A percentile compares a stretch with the other conserved stretches of the same genome.
These are phyloP conservation scores for Scomberomorus guttatus DNA, from an alignment of 2,797 vertebrate species.

Conservation along the genomic window DNA sequence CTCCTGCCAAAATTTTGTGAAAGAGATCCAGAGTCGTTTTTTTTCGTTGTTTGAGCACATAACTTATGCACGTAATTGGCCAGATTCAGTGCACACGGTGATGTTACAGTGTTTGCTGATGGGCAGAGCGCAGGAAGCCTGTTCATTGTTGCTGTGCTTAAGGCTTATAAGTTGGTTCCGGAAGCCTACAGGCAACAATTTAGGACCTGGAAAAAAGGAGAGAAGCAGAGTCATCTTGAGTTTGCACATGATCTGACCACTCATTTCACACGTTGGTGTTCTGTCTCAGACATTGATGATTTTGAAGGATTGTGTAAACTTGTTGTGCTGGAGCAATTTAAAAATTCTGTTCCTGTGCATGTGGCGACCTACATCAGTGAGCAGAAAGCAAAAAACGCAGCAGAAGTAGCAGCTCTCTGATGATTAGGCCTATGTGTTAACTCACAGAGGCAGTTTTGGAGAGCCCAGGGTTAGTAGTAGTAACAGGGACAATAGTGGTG, in stretches of 20 bases:
- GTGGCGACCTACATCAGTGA: background rate
- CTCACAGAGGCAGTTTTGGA: background rate
- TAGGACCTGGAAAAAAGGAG: background rate
- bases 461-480: background rate
- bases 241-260: background rate
- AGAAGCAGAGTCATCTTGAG: background rate
- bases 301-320: constrained; percentile 6
- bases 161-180: background rate
- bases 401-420: background rate
- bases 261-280: constrained; percentile 1
- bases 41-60: background rate
- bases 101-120: background rate
- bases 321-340: constrained; percentile 10
- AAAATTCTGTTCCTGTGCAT: background rate
- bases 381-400: background rate
- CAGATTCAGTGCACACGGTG: background rate
- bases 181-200: constrained; percentile 9
- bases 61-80: background rate
- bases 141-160: background rate
- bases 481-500: background rate
- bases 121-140: background rate
- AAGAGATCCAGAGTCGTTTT: background rate
- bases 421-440: constrained; percentile 3
- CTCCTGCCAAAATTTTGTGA: background rate
- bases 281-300: background rate